Base-by-base conservation (phyloP, 1,140 invertebrate species). In the Sitophilus oryzae region DNA sequence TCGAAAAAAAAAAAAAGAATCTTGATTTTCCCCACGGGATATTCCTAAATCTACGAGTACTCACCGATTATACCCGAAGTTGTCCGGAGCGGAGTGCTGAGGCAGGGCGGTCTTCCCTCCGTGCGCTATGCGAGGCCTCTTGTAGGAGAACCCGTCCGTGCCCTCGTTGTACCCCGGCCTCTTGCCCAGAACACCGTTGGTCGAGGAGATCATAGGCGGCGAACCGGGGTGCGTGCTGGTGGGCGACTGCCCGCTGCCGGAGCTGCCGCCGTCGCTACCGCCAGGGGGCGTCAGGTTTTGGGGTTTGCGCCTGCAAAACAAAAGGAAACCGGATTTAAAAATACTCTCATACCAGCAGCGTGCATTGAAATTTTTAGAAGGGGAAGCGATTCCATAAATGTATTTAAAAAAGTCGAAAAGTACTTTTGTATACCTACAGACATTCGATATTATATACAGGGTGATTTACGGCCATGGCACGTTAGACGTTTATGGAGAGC, bases 241-340 rank as follows among this genome's bases (percentile, higher is more conserved):
- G 0, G 84, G 84, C 23, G 83, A 86, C 49, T 85, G 83, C 35
- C 83, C 82, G 60, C 76, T 79, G 60, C 81, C 80, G 36, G 82
- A 84, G 47, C 78, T 80, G 49, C 83, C 82, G 59, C 84, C 83
- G 65, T 91, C 89, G 51, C 86, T 89, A 62, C 86, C 89, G 41
- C 88, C 82, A 6, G 89, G 89, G 38, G 89, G 88, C 10, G 88
- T 92, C 65, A 92, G 75, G 73, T 91, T 91, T 74, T 90, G 86
- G 60, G 89, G 89, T 76, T 91, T 92, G 63, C 87, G 83, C 65
- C 89, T 85, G 68, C 1, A 73, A 65, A 44, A 22, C 14, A 2
- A 47, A 44, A 25, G 22, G 23, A 19, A 50, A 25, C 21, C 15
- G 10, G 5, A 42, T 52, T 16, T 19, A 15, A 23, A 23, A n/a